These are phyloP conservation scores for Struthidea cinerea DNA, from an alignment of 2,113 vertebrate species.

Conservation along the genomic window DNA sequence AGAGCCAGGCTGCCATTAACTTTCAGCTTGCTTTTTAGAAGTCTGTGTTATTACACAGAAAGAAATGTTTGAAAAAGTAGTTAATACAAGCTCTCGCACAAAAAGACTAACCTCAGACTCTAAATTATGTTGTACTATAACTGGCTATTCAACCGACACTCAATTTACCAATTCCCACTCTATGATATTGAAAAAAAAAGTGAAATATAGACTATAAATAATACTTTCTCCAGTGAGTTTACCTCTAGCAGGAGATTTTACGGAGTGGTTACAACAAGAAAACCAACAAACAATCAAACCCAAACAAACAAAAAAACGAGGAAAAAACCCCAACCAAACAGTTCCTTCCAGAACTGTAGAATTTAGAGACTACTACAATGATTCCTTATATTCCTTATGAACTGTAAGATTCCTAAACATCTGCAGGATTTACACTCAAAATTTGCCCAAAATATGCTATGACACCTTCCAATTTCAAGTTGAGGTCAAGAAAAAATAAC, in stretches of 20 bases:
- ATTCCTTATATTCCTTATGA: background rate
- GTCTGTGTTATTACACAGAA: background rate
- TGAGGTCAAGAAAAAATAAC: background rate
- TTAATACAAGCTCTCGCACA: background rate
- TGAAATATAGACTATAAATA: background rate
- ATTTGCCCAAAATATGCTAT: background rate
- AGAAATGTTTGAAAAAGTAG: background rate
- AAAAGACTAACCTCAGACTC: background rate
- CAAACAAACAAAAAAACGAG: rapidly evolving
- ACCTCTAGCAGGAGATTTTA: background rate
- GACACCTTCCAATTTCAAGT: background rate
- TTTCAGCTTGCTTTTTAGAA: background rate
- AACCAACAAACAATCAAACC: background rate
- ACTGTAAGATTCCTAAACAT: background rate
- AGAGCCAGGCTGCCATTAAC: background rate
- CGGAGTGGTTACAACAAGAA: background rate
- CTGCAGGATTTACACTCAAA: background rate
- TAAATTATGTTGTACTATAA: background rate
- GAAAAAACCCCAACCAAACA: background rate
- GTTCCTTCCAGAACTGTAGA: background rate
- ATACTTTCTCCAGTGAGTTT: background rate
- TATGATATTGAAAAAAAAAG: background rate
- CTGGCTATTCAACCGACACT: background rate
- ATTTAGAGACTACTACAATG: background rate
- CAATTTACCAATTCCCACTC: background rate